Evolutionary conservation across 2,888 invertebrate genomes (phyloP).

Genomic region (Trisateles emortualis): DNA sequence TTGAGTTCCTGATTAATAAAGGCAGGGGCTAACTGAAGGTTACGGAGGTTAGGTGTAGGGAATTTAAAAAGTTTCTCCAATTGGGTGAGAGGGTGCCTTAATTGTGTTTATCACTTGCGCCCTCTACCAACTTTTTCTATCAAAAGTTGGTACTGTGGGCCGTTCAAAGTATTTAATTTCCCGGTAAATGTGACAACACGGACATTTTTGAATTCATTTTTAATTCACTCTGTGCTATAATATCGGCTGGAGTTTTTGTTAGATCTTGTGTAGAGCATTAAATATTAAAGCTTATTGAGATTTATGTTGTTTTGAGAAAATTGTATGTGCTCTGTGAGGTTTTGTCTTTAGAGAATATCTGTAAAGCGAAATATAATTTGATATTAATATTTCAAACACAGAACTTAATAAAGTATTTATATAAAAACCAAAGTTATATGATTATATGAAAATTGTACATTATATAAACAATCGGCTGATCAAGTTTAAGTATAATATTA

Average conservation of each 20-base stretch:
- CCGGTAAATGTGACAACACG: slow-evolving; percentile 71
- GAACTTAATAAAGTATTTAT: no score
- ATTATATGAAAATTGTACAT: no score
- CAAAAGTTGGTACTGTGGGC: slow-evolving; percentile 73
- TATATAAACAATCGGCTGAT: no score
- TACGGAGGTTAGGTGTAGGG: slow-evolving; percentile 50
- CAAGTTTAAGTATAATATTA: no score
- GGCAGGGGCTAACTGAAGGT: slow-evolving; percentile 47
- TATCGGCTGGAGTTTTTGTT: slow-evolving; percentile 27
- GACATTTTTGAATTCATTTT: slow-evolving; percentile 71
- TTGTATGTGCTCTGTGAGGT: neutral
- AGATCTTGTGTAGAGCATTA: slow-evolving; percentile 14
- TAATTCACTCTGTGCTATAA: slow-evolving; percentile 41
- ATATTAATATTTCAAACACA: no score
- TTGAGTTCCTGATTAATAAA: slow-evolving; percentile 70
- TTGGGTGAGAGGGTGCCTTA: slow-evolving; percentile 67
- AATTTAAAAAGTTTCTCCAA: slow-evolving; percentile 70
- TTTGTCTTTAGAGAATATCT: neutral
- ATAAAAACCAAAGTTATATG: no score
- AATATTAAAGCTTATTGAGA: slow-evolving; percentile 12
- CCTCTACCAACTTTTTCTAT: slow-evolving; percentile 78
- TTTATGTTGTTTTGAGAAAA: slow-evolving; percentile 3
- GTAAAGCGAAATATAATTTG: no score
- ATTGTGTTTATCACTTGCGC: slow-evolving; percentile 77
- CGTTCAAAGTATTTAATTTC: slow-evolving; percentile 80